Evolutionary conservation across 1,140 invertebrate genomes (phyloP), one percentile per base, ranked within the genome.

Genomic region (Megathymus violae): DNA sequence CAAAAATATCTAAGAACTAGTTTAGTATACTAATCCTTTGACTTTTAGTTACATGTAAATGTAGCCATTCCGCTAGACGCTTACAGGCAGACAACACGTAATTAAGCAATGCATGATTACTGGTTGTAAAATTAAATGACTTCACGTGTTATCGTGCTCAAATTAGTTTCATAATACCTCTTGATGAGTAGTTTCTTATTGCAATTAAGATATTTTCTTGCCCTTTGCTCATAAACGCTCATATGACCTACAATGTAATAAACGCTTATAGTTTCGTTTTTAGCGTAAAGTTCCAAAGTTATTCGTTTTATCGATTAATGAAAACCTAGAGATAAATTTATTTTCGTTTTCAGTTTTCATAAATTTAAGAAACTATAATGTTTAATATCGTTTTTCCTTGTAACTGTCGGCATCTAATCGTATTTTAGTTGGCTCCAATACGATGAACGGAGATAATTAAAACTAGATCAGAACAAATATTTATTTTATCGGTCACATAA

Each of bases 21-120:
- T n/a, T n/a, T n/a, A n/a, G n/a, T n/a, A n/a, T 25, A 3, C 3
- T 31, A 19, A 19, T 36, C 48, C 67, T 63, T 67, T 65, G 64
- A 65, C 62, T 63, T 74, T 64, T 66, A 15, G 16, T 48, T 61
- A 22, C 6, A 15, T 43, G 27, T 31, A 31, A 31, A 31, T 31
- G 27, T 15, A 56, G 19, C n/a, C 10, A 43, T 15, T 31, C n/a
- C 10, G 14, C 38, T 15, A 44, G 27, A 34, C 14, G 16, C 25
- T 31, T 16, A 43, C n/a, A n/a, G n/a, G n/a, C 43, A 58, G 43
- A 54, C 34, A 40, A 40, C 31, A 36, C 56, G 11, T 47, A 59
- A 47, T 59, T 59, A 59, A 59, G 43, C 56, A 47, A 59, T 38
- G 27, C 7, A 31, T 31, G 27, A 59, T 59, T 46, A 59, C 41